These are phyloP conservation scores for Xylota sylvarum DNA, from an alignment of 2,888 invertebrate species.

Conservation along the genomic window DNA sequence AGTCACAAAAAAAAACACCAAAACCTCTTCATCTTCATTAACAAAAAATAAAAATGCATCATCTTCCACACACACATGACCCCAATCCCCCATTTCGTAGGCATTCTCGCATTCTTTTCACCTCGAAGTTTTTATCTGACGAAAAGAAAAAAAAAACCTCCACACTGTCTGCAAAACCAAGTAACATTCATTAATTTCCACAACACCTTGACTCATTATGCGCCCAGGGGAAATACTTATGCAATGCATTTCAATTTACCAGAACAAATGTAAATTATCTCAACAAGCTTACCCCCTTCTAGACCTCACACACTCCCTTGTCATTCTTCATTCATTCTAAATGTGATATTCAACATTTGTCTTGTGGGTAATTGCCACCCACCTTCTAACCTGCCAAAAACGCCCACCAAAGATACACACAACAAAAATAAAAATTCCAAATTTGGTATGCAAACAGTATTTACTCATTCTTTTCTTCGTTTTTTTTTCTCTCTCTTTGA, in stretches of 20 bases:
- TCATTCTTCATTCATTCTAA: constrained; percentile 22
- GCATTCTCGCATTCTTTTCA: constrained; percentile 49
- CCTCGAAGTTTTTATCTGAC: constrained; percentile 29
- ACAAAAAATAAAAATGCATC: constrained; percentile 54
- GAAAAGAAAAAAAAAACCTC: constrained; percentile 32
- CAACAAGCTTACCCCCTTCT: constrained; percentile 8
- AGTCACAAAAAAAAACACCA: constrained; percentile 32
- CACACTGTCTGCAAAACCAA: constrained; percentile 52
- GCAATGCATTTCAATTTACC: constrained; percentile 66
- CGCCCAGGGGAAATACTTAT: constrained; percentile 53
- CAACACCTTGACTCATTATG: constrained; percentile 75
- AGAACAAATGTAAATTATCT: constrained; percentile 38
- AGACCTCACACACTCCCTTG: constrained; percentile 24
- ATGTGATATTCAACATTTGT: constrained; percentile 54
- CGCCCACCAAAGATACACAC: constrained; percentile 44
- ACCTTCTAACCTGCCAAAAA: constrained; percentile 53
- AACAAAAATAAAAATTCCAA: constrained; percentile 49
- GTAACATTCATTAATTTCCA: constrained; percentile 65
- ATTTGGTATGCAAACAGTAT: constrained; percentile 60
- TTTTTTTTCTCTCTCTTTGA: background rate
- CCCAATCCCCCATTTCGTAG: constrained; percentile 57
- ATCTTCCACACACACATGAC: constrained; percentile 62
- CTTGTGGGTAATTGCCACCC: constrained; percentile 67
- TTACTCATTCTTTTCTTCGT: constrained; percentile 12
- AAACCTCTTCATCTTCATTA: constrained; percentile 59